Conservation (phyloP, 2,888 invertebrate genomes). For the Sminthurides aquaticus region DNA sequence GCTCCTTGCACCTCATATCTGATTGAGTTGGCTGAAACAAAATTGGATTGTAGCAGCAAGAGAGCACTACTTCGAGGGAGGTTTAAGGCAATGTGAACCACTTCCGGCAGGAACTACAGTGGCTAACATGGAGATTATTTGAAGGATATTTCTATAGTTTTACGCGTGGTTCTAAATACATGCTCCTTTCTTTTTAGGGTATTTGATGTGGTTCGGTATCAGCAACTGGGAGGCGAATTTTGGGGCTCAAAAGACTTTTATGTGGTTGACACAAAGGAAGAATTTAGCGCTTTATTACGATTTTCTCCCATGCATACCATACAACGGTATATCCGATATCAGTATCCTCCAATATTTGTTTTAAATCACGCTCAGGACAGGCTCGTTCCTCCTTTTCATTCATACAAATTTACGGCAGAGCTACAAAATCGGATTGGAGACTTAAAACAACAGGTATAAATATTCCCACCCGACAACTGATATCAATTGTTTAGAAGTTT, state of each 20-base stretch:
- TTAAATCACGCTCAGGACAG: slow-evolving; percentile 14
- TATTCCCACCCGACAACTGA: not conserved
- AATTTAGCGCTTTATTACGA: slow-evolving; percentile 9
- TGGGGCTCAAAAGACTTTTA: slow-evolving; percentile 16
- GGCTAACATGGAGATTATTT: too few species aligned
- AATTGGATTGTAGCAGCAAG: too few species aligned
- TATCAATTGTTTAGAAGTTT: too few species aligned
- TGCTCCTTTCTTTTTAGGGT: slow-evolving; percentile 17
- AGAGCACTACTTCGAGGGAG: too few species aligned
- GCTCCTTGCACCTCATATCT: too few species aligned
- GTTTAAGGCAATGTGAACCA: too few species aligned
- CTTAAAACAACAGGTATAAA: slow-evolving; percentile 13
- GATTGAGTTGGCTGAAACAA: too few species aligned
- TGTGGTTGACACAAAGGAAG: not conserved
- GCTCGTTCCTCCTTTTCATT: slow-evolving; percentile 10
- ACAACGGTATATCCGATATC: slow-evolving; percentile 13
- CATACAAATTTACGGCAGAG: slow-evolving; percentile 17
- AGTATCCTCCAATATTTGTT: slow-evolving; percentile 19
- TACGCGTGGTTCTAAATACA: too few species aligned
- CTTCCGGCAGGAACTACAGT: too few species aligned
- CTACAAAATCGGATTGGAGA: slow-evolving; percentile 18
- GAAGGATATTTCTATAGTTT: too few species aligned
- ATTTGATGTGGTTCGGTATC: slow-evolving; percentile 16
- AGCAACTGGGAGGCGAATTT: slow-evolving; percentile 16
- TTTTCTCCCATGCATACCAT: slow-evolving; percentile 16